Conservation (phyloP, 2,888 invertebrate species). For the Oegoconia quadripuncta region DNA sequence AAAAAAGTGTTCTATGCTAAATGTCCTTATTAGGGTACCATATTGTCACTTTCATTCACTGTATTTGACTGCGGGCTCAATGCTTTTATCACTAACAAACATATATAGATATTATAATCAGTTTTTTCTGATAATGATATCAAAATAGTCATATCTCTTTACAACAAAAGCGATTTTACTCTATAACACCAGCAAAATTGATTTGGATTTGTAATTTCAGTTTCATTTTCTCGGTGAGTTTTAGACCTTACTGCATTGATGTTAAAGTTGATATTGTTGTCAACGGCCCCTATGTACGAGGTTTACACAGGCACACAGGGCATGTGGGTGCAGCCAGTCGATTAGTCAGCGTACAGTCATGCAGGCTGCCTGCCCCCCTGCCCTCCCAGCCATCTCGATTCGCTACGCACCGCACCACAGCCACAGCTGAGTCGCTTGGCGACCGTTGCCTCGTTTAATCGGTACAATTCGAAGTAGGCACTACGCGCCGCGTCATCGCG, state of each 20-base stretch:
- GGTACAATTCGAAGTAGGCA: slow-evolving; percentile 32
- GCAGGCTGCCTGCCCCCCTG: slow-evolving; percentile 37
- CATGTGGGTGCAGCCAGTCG: slow-evolving; percentile 58
- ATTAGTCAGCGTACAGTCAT: slow-evolving; percentile 68
- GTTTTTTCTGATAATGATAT: too few relatives aligned
- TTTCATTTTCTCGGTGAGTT: too few relatives aligned
- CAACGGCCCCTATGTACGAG: slow-evolving; percentile 14
- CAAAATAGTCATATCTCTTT: too few relatives aligned
- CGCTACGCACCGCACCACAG: slow-evolving; percentile 23
- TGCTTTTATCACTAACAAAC: too few relatives aligned
- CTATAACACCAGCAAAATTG: too few relatives aligned
- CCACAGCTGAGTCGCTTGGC: slow-evolving; percentile 57
- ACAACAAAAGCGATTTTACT: too few relatives aligned
- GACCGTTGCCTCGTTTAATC: slow-evolving; percentile 66
- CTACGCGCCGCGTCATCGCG: slow-evolving; percentile 16
- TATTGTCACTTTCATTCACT: too few relatives aligned
- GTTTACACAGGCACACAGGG: slow-evolving; percentile 39
- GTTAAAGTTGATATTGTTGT: slow-evolving; percentile 8
- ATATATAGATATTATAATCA: too few relatives aligned
- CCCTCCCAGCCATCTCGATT: slow-evolving; percentile 27
- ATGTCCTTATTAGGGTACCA: too few relatives aligned
- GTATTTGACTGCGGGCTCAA: too few relatives aligned
- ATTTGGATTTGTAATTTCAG: too few relatives aligned
- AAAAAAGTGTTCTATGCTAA: too few relatives aligned
- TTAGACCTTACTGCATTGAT: not conserved